These are phyloP conservation scores for Lepidostoma basale DNA, from an alignment of 1,140 invertebrate genomes.

Conservation along the genomic window DNA sequence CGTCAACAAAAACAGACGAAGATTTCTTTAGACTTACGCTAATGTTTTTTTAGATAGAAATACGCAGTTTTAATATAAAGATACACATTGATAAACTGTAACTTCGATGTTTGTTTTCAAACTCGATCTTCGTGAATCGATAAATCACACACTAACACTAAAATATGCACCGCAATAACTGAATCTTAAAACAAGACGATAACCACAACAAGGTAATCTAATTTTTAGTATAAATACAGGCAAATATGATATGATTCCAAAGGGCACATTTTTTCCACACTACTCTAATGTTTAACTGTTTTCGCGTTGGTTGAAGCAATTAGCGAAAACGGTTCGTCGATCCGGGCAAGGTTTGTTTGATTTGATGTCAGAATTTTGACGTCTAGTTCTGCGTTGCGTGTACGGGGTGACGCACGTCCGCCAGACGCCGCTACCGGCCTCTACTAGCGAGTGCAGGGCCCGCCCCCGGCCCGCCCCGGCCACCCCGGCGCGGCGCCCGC, in stretches of 20 bases:
- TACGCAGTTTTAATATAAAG: too few species aligned
- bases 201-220: slow-evolving; percentile 5
- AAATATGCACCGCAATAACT: slow-evolving; percentile 19
- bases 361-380: slow-evolving; percentile 16
- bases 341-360: background rate
- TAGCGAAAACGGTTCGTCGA: background rate
- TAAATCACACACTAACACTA: slow-evolving; percentile 28
- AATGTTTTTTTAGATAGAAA: too few species aligned
- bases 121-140: background rate
- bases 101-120: background rate
- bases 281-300: background rate
- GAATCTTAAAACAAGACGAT: slow-evolving; percentile 20
- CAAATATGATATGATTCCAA: slow-evolving; percentile 30
- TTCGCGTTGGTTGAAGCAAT: background rate
- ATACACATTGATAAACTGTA: background rate
- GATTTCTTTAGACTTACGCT: too few species aligned
- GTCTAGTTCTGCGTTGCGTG: slow-evolving; percentile 2
- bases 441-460: slow-evolving; percentile 8
- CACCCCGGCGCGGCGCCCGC: background rate
- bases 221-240: slow-evolving; percentile 8
- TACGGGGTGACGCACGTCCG: slow-evolving; percentile 30
- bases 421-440: slow-evolving; percentile 22
- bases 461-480: background rate
- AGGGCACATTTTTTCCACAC: slow-evolving; percentile 31
- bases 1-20: too few species aligned